phyloP scores from a whole-genome alignment of 2,888 invertebrate species.

The Camponotus fellah region DNA sequence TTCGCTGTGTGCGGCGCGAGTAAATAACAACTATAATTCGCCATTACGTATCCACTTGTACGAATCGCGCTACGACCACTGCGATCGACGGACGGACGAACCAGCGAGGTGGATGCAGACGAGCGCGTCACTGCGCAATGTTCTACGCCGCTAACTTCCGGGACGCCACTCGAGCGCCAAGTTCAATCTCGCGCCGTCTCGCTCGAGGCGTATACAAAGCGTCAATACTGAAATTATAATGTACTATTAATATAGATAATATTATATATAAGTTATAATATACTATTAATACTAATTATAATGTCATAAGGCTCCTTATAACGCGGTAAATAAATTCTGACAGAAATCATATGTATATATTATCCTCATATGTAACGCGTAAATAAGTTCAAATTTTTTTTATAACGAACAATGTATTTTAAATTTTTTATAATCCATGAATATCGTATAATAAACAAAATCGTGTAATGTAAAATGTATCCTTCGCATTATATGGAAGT shows the following conservation, averaged over 20 bases:
- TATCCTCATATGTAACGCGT: too few species aligned
- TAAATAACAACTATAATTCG: conserved; percentile 81
- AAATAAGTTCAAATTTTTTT: not conserved
- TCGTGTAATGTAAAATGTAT: not conserved
- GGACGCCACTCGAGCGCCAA: conserved; percentile 58
- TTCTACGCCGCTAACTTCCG: conserved; percentile 63
- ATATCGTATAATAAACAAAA: not conserved
- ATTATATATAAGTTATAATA: too few species aligned
- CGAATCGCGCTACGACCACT: conserved; percentile 69
- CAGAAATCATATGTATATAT: too few species aligned
- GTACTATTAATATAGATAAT: too few species aligned
- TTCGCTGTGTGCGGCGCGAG: conserved; percentile 66
- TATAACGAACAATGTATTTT: not conserved
- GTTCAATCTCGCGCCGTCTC: conserved; percentile 28
- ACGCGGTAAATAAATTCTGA: too few species aligned
- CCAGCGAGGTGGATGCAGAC: conserved; percentile 42
- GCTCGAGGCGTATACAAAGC: too few species aligned
- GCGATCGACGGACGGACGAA: conserved; percentile 56
- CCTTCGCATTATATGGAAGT: not conserved
- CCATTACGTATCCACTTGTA: conserved; percentile 77
- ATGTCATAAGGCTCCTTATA: too few species aligned
- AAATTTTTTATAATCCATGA: not conserved
- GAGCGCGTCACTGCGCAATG: conserved; percentile 71
- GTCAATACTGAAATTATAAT: too few species aligned
- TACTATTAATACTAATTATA: too few species aligned